Conservation (phyloP, 1,140 invertebrate species). For the Antheraea pernyi region DNA sequence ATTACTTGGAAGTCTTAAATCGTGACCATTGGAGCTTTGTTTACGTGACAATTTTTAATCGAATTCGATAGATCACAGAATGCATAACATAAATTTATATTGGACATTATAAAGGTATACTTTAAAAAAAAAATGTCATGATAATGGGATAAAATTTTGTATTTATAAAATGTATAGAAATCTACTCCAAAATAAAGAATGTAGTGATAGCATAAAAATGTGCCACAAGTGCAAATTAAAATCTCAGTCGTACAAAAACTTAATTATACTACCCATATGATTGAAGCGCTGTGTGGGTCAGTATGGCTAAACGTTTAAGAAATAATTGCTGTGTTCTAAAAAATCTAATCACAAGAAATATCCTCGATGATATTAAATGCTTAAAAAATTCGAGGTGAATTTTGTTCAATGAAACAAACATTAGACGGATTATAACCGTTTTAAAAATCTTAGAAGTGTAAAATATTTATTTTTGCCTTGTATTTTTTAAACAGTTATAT, state of each 20-base stretch:
- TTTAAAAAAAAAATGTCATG: too few relatives aligned
- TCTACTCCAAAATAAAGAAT: too few relatives aligned
- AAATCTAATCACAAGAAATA: background rate
- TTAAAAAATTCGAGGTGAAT: background rate
- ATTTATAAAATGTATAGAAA: too few relatives aligned
- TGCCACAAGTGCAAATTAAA: background rate
- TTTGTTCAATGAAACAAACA: background rate
- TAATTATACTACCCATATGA: background rate
- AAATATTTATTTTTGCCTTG: background rate
- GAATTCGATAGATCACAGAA: too few relatives aligned
- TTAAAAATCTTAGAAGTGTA: background rate
- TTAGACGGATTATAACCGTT: background rate
- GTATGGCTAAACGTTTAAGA: background rate
- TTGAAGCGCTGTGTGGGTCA: background rate
- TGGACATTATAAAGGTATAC: too few relatives aligned
- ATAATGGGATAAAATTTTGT: too few relatives aligned
- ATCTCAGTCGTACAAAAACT: background rate
- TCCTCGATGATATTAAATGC: background rate
- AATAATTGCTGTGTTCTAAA: conserved; percentile 1
- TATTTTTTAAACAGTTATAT: background rate
- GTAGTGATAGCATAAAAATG: background rate
- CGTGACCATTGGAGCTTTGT: too few relatives aligned
- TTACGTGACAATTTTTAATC: too few relatives aligned
- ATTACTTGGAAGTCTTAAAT: too few relatives aligned
- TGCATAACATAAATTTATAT: too few relatives aligned